Evolutionary conservation across 2,888 invertebrate genomes (phyloP).

Genomic region (Sphinx pinastri): DNA sequence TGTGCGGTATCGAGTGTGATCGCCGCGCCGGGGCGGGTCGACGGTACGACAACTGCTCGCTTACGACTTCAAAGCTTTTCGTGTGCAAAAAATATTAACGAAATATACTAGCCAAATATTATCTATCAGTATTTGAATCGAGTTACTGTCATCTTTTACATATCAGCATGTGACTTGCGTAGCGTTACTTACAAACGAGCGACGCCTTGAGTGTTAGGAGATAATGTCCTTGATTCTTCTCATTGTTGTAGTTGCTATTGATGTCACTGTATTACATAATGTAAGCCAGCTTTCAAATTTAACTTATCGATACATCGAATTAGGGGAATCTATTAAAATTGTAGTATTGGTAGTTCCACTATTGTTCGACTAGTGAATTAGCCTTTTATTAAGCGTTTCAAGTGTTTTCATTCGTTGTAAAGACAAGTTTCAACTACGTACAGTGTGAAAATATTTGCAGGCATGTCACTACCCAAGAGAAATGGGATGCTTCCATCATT

Average conservation of each 20-base stretch:
- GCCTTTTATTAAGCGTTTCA: conserved; percentile 60
- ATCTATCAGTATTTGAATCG: conserved; percentile 76
- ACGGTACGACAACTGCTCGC: conserved; percentile 49
- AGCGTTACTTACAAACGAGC: conserved; percentile 65
- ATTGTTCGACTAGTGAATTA: conserved; percentile 59
- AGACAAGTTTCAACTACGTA: conserved; percentile 38
- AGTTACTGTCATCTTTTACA: conserved; percentile 77
- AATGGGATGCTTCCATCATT: conserved; percentile 58
- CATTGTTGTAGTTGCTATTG: conserved; percentile 70
- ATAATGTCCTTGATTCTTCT: conserved; percentile 63
- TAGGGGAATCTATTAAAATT: conserved; percentile 66
- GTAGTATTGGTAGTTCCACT: conserved; percentile 59
- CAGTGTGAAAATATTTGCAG: conserved; percentile 43
- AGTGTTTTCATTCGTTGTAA: conserved; percentile 55
- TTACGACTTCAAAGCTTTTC: conserved; percentile 65
- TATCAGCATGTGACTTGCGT: conserved; percentile 82
- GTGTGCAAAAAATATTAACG: conserved; percentile 53
- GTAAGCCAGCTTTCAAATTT: conserved; percentile 66
- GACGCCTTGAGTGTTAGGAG: conserved; percentile 63
- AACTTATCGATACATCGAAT: conserved; percentile 78
- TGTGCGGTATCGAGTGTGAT: conserved; percentile 76
- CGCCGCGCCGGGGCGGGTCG: conserved; percentile 52
- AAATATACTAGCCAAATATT: conserved; percentile 62
- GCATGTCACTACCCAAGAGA: conserved; percentile 47
- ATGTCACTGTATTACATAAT: conserved; percentile 60